These are phyloP conservation scores for Eutrigla gurnardus DNA, from an alignment of 2,797 vertebrate genomes.

Conservation along the genomic window DNA sequence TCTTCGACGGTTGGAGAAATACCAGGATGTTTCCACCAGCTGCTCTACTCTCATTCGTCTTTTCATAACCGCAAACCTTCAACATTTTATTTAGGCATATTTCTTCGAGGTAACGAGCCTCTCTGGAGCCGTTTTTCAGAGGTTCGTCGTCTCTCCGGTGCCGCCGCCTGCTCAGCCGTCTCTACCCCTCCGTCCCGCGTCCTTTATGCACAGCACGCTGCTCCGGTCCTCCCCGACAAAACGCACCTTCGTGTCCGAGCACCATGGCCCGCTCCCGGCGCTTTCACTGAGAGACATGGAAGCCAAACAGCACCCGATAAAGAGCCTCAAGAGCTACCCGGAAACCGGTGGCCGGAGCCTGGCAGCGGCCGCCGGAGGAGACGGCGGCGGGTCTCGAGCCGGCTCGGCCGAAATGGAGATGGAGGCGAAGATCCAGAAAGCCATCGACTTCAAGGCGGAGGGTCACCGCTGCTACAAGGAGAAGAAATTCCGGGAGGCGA, in stretches of 20 bases:
- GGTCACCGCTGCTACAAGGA: conserved; percentile 94
- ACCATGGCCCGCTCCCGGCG: conserved; percentile 80
- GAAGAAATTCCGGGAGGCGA: conserved; percentile 96
- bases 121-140: conserved; percentile 23
- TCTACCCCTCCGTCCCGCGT: conserved; percentile 62
- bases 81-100: neutral
- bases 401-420: conserved; percentile 84
- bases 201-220: conserved; percentile 87
- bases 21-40: conserved; percentile 18
- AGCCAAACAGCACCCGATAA: conserved; percentile 84
- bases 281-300: conserved; percentile 84
- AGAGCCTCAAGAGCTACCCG: conserved; percentile 85
- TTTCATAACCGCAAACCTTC: neutral
- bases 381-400: conserved; percentile 63
- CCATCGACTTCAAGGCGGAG: conserved; percentile 92
- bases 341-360: conserved; percentile 86
- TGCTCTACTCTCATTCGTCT: neutral
- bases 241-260: conserved; percentile 78
- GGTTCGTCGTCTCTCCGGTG: conserved; percentile 37
- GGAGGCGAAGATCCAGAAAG: conserved; percentile 90
- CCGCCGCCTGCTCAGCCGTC: conserved; percentile 45
- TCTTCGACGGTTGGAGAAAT: conserved; percentile 8
- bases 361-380: conserved; percentile 77
- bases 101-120: conserved; percentile 8
- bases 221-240: conserved; percentile 77